Conservation (phyloP, 2,113 vertebrate species). For the Craseonycteris thonglongyai region DNA sequence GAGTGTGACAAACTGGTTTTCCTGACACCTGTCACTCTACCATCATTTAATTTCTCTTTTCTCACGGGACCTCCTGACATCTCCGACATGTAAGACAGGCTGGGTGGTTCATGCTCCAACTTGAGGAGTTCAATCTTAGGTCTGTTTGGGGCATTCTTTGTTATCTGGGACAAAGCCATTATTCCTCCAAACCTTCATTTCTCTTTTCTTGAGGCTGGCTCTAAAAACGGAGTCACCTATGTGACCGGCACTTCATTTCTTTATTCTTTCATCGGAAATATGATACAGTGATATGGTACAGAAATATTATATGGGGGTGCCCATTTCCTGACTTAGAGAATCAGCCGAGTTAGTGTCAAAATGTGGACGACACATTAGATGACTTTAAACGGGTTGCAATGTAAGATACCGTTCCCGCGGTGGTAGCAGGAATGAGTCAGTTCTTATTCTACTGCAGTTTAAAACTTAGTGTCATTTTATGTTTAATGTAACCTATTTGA, state of each 20-base stretch:
- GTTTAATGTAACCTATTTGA: not conserved
- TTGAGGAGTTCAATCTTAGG: not conserved
- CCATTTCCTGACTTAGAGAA: not conserved
- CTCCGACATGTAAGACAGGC: not conserved
- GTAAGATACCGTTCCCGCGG: not conserved
- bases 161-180: not conserved
- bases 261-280: not conserved
- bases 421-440: not conserved
- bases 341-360: not conserved
- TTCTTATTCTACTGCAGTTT: not conserved
- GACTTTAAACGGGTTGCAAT: not conserved
- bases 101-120: not conserved
- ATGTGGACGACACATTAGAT: not conserved
- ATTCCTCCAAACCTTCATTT: not conserved
- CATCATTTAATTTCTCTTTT: not conserved
- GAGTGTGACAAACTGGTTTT: not conserved
- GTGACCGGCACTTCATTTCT: not conserved
- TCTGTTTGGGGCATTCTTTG: not conserved
- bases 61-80: not conserved
- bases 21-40: not conserved
- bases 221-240: not conserved
- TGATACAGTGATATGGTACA: not conserved
- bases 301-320: not conserved
- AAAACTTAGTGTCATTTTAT: slow-evolving; percentile 27
- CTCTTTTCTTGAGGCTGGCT: not conserved